Evolutionary conservation across 2,888 invertebrate species (phyloP), one percentile per base, ranked within the genome.

Genomic region (Heliconius ismenius): DNA sequence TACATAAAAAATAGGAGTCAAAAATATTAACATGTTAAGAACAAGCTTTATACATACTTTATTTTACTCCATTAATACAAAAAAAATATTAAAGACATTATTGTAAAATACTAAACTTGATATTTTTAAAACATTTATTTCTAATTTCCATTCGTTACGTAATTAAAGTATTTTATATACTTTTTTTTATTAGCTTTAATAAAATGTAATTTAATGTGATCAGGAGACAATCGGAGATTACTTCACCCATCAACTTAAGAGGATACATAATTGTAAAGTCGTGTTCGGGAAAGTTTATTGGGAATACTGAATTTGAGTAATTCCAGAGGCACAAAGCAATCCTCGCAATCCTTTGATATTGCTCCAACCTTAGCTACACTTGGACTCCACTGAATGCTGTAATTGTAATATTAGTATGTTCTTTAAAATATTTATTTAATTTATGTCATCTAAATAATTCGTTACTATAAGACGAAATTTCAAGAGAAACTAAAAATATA

Each of bases 331-430:
- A 85, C 84, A 88, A 87, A 87, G 86, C 83, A 82, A 58, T 58
- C 58, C 83, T 83, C 81, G 79, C 82, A 85, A 85, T 86, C 88
- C 87, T 88, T 88, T 88, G 89, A 88, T 86, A 87, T 84, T 81
- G 83, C 84, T 82, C 82, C 83, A 84, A 81, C 83, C 83, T 82
- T 84, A 85, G 81, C 82, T 80, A 73, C 32, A 43, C 54, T 49
- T 21, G n/a, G 26, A 11, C 15, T 70, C 72, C 75, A 79, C 24
- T 28, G 24, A 28, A 67, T 65, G 54, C 58, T 70, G 63, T 73
- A 28, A 39, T 36, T 39, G n/a, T 9, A 15, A 24, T 15, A 58
- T 18, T 49, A 49, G 18, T 49, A 21, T 21, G 1, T 49, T 49
- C 1, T 21, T 18, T 21, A 18, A 7, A 15, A 43, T 4, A 43